phyloP scores from a whole-genome alignment of 1,140 invertebrate species.

The Phymorhynchus buccinoides region DNA sequence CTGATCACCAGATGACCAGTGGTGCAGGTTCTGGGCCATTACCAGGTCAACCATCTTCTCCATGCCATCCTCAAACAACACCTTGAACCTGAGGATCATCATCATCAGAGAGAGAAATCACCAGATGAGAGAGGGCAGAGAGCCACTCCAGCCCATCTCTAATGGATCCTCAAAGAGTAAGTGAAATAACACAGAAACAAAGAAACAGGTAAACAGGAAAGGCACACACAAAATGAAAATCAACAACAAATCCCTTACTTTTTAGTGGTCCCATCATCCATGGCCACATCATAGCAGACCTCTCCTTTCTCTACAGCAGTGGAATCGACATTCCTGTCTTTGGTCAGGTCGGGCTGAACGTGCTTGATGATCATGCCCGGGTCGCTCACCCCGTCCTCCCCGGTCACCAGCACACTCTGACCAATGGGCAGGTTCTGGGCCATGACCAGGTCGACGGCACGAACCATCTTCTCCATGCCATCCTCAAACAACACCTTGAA shows the following conservation, averaged over 20 bases:
- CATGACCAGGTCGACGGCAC: conserved; percentile 53
- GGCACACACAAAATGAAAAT: too few relatives aligned
- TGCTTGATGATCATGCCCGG: conserved; percentile 58
- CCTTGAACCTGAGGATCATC: conserved; percentile 41
- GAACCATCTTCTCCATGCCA: conserved; percentile 53
- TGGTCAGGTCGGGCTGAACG: conserved; percentile 26
- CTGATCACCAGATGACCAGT: conserved; percentile 60
- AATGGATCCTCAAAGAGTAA: too few relatives aligned
- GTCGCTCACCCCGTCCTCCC: conserved; percentile 54
- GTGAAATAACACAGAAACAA: too few relatives aligned
- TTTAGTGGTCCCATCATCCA: conserved; percentile 52
- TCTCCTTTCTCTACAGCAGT: not conserved
- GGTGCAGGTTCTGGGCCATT: conserved; percentile 52
- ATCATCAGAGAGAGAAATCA: too few relatives aligned
- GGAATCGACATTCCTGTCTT: too few relatives aligned
- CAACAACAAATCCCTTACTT: conserved; percentile 43
- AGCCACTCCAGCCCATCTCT: too few relatives aligned
- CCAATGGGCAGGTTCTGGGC: conserved; percentile 57
- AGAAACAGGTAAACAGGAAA: too few relatives aligned
- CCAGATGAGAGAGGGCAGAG: too few relatives aligned
- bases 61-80: conserved; percentile 64
- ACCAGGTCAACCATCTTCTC: conserved; percentile 54
- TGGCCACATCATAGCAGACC: conserved; percentile 52
- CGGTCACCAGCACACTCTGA: conserved; percentile 61
- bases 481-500: conserved; percentile 59